Evolutionary conservation across 2,113 vertebrate species (phyloP).

Genomic region (Strix aluco): DNA sequence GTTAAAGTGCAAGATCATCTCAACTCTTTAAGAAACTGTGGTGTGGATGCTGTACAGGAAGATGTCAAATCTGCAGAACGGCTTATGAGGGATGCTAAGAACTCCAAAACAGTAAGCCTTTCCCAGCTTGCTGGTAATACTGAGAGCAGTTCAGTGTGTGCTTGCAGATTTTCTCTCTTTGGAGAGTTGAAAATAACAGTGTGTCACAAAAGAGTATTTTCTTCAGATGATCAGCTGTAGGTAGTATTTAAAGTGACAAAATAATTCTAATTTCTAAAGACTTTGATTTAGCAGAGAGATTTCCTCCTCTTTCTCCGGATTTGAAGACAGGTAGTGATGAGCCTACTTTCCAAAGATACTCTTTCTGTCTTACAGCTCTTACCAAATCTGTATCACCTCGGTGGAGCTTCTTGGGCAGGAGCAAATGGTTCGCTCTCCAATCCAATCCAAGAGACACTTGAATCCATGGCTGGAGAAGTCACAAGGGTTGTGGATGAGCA

Average conservation of each 20-base stretch:
- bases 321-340: not conserved
- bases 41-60: slow-evolving; percentile 84
- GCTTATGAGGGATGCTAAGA: slow-evolving; percentile 93
- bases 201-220: not conserved
- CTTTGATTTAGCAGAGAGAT: not conserved
- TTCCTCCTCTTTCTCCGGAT: not conserved
- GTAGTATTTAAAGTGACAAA: not conserved
- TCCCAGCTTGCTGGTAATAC: not conserved
- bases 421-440: slow-evolving; percentile 79
- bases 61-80: slow-evolving; percentile 91
- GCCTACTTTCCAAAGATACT: not conserved
- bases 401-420: slow-evolving; percentile 84
- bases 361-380: slow-evolving; percentile 79
- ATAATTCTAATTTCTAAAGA: not conserved
- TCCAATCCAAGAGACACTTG: slow-evolving; percentile 93
- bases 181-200: not conserved
- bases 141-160: not conserved
- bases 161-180: not conserved
- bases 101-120: slow-evolving; percentile 91
- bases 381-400: slow-evolving; percentile 93
- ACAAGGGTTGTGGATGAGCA: slow-evolving; percentile 94
- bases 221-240: not conserved
- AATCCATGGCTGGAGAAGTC: slow-evolving; percentile 96
- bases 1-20: slow-evolving; percentile 98
- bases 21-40: slow-evolving; percentile 90